Evolutionary conservation across 1,140 invertebrate species (phyloP), one percentile per base, ranked within the genome.

Genomic region (Bombus picipes): DNA sequence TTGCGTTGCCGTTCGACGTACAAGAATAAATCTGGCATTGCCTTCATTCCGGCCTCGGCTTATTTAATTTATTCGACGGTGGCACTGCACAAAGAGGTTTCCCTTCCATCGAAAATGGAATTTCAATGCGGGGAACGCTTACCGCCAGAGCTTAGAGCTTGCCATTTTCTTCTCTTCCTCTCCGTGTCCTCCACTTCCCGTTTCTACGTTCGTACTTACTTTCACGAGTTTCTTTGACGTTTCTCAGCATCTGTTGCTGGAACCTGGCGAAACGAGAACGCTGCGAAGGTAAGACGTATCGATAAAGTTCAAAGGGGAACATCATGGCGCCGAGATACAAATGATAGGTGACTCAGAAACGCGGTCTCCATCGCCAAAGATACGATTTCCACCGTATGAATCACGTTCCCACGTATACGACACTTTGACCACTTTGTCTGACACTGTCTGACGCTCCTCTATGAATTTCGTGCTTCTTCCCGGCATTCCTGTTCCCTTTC

Each of bases 241-340:
- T 59, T n/a, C 47, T 22, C 65, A 15, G 47, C 39, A 59, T 84
- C 74, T 71, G 75, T 41, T 57, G 47, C 82, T 34, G 47, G 22
- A 9, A 10, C 34, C 4, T 9, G 34, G 15, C 34, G 47, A 70
- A 83, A 70, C 74, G 73, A 8, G 72, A 34, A n/a, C 57, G 34
- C 32, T n/a, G 22, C 34, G 28, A 53, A 25, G 41, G 81, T 32
- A 75, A 77, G 65, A 59, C 65, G 73, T 83, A 83, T 78, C 82
- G 75, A 71, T 43, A 59, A 83, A 78, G 74, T 84, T 84, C 75
- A 78, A 78, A 84, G 47, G 75, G 25, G n/a, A 83, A 43, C n/a
- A 3, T 41, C 81, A 12, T 65, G 32, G 2, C 12, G 32, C 0
- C 32, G 32, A 22, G 65, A n/a, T 62, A 83, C 59, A 75, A 83